Base-by-base conservation (phyloP, 2,888 invertebrate genomes). In the Chirona hameri region DNA sequence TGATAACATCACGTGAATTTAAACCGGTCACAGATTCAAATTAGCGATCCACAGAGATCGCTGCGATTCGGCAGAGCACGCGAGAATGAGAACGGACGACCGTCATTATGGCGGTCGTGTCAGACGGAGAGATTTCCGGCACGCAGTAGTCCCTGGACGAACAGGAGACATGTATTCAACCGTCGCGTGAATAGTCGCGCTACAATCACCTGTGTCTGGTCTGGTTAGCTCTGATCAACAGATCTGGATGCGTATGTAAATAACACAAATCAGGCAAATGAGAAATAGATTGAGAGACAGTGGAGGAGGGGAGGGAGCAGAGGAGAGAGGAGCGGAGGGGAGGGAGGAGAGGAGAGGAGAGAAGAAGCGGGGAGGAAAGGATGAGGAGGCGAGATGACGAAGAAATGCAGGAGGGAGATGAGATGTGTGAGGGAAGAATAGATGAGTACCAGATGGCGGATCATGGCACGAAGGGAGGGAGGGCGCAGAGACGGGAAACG, bases 211-310 rank as follows among this genome's bases (percentile, higher is more conserved):
- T 46, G 72, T 12, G 83, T 82, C 48, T 83, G 82, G 12, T 82
- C 83, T 24, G 83, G 82, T 76, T 83, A 82, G 79, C 83, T 83
- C 2, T 82, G 83, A 3, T 82, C 69, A 79, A 60, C 81, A 48
- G 83, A 83, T 29, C 82, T 82, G 15, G 81, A 69, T 83, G 52
- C 83, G 82, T 24, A 83, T 82, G 57, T 82, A 83, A 52, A 52
- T 52, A 31, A 82, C 83, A 0, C 82, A 82, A 55, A 83, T 60
- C 83, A 83, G 83, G 80, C 29, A 31, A 81, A 29, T 39, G 55
- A 80, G 57, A 57, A 27, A 39, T n/a, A 24, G 4, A 48, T n/a
- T 5, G 80, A 21, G 80, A 15, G 46, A 39, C 46, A 80, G 80
- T 15, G 39, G 80, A 80, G 39, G 27, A 7, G n/a, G n/a, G 12